These are phyloP conservation scores for Spondyliosoma cantharus DNA, from an alignment of 2,797 vertebrate genomes.

Conservation along the genomic window DNA sequence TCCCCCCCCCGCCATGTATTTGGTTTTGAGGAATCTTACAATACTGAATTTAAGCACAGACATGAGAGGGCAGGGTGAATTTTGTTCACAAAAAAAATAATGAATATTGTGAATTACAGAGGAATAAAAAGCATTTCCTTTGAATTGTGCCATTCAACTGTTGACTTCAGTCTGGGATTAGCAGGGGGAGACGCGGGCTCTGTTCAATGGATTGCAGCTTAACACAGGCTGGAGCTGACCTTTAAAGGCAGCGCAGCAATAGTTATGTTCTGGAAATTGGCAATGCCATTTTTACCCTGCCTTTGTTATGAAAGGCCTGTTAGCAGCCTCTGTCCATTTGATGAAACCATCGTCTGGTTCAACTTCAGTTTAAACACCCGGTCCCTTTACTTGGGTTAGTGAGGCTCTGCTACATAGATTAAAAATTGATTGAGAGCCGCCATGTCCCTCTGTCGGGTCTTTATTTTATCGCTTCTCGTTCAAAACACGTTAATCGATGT, in stretches of 20 bases:
- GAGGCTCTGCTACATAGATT: neutral
- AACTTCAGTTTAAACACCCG: neutral
- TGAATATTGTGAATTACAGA: neutral
- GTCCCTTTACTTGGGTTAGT: neutral
- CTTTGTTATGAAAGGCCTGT: slow-evolving; percentile 31
- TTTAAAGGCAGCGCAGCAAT: slow-evolving; percentile 38
- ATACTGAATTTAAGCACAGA: neutral
- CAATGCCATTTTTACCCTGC: slow-evolving; percentile 26
- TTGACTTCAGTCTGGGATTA: slow-evolving; percentile 9
- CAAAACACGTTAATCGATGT: slow-evolving; percentile 2
- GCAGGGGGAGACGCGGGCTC: neutral
- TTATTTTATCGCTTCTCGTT: neutral
- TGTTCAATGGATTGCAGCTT: slow-evolving; percentile 29
- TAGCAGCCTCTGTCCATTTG: neutral
- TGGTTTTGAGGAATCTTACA: neutral
- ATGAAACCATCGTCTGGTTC: neutral
- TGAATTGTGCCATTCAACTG: slow-evolving; percentile 12
- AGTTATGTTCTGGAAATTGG: slow-evolving; percentile 25
- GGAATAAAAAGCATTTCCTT: slow-evolving; percentile 3
- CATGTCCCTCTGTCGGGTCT: neutral
- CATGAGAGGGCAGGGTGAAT: neutral
- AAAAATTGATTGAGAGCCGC: slow-evolving; percentile 3
- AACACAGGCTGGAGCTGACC: slow-evolving; percentile 26
- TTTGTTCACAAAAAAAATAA: neutral
- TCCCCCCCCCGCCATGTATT: neutral